Evolutionary conservation across 1,140 invertebrate genomes (phyloP), one percentile per base, ranked within the genome.

Genomic region (Chlorops oryzae): DNA sequence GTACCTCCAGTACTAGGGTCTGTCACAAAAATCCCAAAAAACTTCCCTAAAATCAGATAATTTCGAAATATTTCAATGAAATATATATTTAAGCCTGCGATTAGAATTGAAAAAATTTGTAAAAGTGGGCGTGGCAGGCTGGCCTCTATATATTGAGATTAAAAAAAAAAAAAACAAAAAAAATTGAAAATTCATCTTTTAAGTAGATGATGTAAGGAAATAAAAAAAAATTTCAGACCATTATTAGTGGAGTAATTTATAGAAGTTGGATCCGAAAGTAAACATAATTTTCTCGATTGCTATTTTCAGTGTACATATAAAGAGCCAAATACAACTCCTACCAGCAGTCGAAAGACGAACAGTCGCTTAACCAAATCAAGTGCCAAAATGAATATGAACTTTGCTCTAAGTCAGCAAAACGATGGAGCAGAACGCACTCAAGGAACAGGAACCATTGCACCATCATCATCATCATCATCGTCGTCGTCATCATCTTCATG

Each of bases 311-410:
- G 58, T 56, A 65, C 66, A 10, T 69, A 70, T 46, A 70, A 69
- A 40, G 66, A 70, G 55, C 50, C 62, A 23, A 59, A 62, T 25
- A 60, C 66, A 44, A 70, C 67, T 5, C 67, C 67, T 6, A 70
- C 67, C 2, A 70, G 66, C 53, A 70, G 67, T 43, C 62, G 67
- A 32, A 62, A 59, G 28, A 62, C 56, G 37, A 65, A 65, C 22
- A 67, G 52, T 37, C 63, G 67, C 47, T 52, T 70, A 45, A 70
- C 62, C 55, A 70, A 70, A 59, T 70, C 67, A 57, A 70, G 64
- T 65, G 66, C 67, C 59, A 70, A 70, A 65, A 47, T 70, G 10
- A 70, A 70, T 51, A 49, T 70, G 34, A 57, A 62, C 27, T 57
- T 57, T 42, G 45, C 62, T 22, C 50, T 70, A 47, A 57, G 53